These are phyloP conservation scores for Ammodytes marinus DNA, from an alignment of 2,113 vertebrate species.

Conservation along the genomic window DNA sequence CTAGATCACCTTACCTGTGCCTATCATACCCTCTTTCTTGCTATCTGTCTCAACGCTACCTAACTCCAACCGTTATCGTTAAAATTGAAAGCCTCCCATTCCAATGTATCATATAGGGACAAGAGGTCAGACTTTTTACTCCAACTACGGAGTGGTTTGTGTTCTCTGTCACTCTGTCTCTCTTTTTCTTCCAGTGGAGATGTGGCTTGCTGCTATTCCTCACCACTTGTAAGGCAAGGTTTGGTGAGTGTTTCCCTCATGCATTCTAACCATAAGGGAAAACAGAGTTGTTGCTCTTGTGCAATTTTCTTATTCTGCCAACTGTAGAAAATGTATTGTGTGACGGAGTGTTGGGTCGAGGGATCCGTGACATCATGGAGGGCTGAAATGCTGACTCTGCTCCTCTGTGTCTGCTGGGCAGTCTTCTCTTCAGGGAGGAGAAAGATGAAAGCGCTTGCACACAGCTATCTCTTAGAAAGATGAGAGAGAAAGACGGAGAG, in stretches of 20 bases:
- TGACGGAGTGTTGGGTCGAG: slow-evolving; percentile 18
- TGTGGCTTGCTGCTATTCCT: slow-evolving; percentile 38
- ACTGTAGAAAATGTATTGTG: slow-evolving; percentile 2
- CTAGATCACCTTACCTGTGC: slow-evolving; percentile 48
- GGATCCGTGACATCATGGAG: slow-evolving; percentile 75
- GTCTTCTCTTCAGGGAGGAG: slow-evolving; percentile 75
- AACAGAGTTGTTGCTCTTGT: slow-evolving; percentile 10
- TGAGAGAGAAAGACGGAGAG: slow-evolving; percentile 58
- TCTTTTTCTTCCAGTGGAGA: slow-evolving; percentile 48
- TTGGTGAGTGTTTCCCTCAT: slow-evolving; percentile 36
- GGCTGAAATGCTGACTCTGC: slow-evolving; percentile 80
- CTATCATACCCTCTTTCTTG: slow-evolving; percentile 17
- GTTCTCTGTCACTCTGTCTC: slow-evolving; percentile 25
- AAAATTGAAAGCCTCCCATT: slow-evolving; percentile 46
- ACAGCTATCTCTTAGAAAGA: slow-evolving; percentile 74
- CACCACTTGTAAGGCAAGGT: slow-evolving; percentile 37
- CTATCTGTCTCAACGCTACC: slow-evolving; percentile 23
- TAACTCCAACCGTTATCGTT: slow-evolving; percentile 17
- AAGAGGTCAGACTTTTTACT: slow-evolving; percentile 57
- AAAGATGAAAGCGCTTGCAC: slow-evolving; percentile 73
- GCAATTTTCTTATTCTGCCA: slow-evolving; percentile 13
- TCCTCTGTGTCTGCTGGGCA: slow-evolving; percentile 73
- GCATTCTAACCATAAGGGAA: slow-evolving; percentile 6
- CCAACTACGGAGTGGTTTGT: slow-evolving; percentile 42
- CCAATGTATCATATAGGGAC: slow-evolving; percentile 30